phyloP scores from a whole-genome alignment of 2,113 vertebrate genomes.

The Trogon melanurus region DNA sequence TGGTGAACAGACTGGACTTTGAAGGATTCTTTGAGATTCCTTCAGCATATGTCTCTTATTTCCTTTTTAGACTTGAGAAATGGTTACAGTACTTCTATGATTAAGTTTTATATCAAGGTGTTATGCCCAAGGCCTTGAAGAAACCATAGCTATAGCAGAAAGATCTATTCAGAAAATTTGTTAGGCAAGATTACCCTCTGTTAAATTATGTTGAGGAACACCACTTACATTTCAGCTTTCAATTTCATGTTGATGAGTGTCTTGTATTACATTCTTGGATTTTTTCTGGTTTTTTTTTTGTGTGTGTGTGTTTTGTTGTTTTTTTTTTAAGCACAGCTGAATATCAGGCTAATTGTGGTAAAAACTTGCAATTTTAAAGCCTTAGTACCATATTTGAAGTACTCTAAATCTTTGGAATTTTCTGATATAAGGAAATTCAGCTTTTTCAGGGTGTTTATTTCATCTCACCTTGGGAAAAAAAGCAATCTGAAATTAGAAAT shows the following conservation, averaged over 20 bases:
- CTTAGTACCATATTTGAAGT: neutral
- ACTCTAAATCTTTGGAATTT: neutral
- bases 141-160: neutral
- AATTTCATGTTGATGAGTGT: neutral
- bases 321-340: neutral
- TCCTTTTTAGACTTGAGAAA: neutral
- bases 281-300: neutral
- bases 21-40: neutral
- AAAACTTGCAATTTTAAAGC: neutral
- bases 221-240: neutral
- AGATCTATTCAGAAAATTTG: neutral
- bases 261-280: neutral
- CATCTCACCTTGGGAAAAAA: neutral
- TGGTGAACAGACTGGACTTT: neutral
- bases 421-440: neutral
- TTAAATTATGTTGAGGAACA: neutral
- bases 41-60: rapidly evolving
- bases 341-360: neutral
- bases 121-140: neutral
- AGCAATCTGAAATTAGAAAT: neutral
- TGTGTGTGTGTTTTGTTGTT: too few species aligned
- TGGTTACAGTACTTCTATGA: neutral
- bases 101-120: neutral
- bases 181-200: neutral
- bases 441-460: neutral